Conservation (phyloP, 2,888 invertebrate genomes). For the Neoascia interrupta region DNA sequence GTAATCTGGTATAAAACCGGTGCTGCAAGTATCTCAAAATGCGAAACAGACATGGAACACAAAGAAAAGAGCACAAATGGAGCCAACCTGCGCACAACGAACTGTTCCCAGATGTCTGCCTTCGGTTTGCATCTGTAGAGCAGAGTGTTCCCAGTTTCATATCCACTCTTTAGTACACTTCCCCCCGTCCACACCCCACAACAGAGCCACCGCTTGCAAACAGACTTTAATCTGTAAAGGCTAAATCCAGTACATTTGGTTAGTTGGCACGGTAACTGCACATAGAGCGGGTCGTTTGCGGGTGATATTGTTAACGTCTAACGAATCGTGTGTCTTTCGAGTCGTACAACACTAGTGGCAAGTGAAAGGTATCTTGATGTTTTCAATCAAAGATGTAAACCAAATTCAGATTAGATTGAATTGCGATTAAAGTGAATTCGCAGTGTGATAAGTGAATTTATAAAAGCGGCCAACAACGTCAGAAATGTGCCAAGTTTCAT, state of each 20-base stretch:
- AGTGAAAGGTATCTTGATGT: conserved; percentile 32
- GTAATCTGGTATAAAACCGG: conserved; percentile 45
- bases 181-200: conserved; percentile 7
- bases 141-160: conserved; percentile 49
- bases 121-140: no score
- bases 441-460: conserved; percentile 32
- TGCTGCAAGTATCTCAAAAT: conserved; percentile 55
- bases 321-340: conserved; percentile 52
- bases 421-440: conserved; percentile 29
- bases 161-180: conserved; percentile 56
- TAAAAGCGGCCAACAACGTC: not conserved
- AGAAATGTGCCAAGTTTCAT: no score
- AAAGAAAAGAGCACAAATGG: conserved; percentile 20
- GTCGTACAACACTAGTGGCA: conserved; percentile 1
- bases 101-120: conserved; percentile 45
- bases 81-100: conserved; percentile 49
- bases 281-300: conserved; percentile 54
- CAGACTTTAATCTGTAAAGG: conserved; percentile 32
- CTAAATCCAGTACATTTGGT: not conserved
- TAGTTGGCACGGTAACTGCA: conserved; percentile 68
- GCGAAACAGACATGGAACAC: conserved; percentile 13
- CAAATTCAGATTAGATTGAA: conserved; percentile 38
- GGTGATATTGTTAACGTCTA: conserved; percentile 26
- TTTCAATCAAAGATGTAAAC: conserved; percentile 21
- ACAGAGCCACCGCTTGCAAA: conserved; percentile 7